These are phyloP conservation scores for Apis cerana DNA, from an alignment of 1,140 invertebrate genomes.

Conservation along the genomic window DNA sequence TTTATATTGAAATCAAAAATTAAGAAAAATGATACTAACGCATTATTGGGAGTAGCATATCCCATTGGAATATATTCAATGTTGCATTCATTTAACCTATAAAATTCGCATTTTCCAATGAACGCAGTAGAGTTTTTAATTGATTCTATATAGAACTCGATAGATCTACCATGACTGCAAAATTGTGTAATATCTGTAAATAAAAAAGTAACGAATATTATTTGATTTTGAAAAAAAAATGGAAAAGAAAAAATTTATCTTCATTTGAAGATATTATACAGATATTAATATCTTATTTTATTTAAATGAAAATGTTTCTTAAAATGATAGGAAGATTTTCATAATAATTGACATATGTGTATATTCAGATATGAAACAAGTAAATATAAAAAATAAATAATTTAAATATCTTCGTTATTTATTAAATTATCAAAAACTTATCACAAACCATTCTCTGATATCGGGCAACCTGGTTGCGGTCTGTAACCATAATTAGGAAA, in stretches of 20 bases:
- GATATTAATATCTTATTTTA: no score
- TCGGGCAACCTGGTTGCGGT: neutral
- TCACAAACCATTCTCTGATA: no score
- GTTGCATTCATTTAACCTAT: neutral
- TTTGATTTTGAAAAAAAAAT: neutral
- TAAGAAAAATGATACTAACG: neutral
- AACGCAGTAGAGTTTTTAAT: neutral
- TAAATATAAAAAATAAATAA: no score
- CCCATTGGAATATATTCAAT: neutral
- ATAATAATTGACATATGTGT: no score
- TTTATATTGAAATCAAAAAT: neutral
- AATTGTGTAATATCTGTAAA: neutral
- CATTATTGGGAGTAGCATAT: neutral
- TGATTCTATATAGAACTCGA: neutral
- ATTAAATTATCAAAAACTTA: no score
- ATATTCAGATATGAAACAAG: no score
- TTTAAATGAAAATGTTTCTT: no score
- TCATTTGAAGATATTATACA: no score
- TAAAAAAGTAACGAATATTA: neutral
- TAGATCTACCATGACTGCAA: neutral
- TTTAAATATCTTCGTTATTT: no score
- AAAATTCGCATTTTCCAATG: neutral
- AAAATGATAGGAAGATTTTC: no score
- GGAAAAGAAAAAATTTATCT: neutral
- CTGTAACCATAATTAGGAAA: neutral